phyloP scores from a whole-genome alignment of 2,797 vertebrate species.

The Hypotaenidia philippensis region DNA sequence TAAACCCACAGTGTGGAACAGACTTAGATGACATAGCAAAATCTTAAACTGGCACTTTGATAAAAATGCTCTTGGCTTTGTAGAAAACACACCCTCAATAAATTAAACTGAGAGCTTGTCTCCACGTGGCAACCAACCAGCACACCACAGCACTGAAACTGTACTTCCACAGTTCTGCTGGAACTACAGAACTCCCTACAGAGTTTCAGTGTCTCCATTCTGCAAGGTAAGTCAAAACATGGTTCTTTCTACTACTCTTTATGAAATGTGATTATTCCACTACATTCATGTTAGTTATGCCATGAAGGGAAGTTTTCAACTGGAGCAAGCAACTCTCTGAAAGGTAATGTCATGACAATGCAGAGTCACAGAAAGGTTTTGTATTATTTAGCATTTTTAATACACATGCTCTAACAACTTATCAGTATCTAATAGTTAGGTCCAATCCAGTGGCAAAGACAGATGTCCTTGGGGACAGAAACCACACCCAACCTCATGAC shows the following conservation, averaged over 20 bases:
- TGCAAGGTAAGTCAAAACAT: neutral
- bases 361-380: neutral
- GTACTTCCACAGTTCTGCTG: neutral
- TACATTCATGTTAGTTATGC: neutral
- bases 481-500: accelerated
- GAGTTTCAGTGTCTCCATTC: neutral
- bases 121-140: neutral
- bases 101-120: neutral
- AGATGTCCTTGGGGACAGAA: neutral
- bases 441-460: neutral
- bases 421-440: neutral
- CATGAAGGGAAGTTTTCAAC: neutral
- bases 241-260: neutral
- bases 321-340: neutral
- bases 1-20: neutral
- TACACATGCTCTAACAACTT: neutral
- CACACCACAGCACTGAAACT: neutral
- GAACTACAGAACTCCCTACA: neutral
- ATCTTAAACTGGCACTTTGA: neutral
- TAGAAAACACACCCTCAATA: neutral
- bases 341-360: neutral
- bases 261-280: neutral
- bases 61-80: neutral
- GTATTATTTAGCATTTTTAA: neutral
- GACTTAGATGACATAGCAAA: neutral